phyloP scores from a whole-genome alignment of 2,113 vertebrate genomes.

The Camelus bactrianus region DNA sequence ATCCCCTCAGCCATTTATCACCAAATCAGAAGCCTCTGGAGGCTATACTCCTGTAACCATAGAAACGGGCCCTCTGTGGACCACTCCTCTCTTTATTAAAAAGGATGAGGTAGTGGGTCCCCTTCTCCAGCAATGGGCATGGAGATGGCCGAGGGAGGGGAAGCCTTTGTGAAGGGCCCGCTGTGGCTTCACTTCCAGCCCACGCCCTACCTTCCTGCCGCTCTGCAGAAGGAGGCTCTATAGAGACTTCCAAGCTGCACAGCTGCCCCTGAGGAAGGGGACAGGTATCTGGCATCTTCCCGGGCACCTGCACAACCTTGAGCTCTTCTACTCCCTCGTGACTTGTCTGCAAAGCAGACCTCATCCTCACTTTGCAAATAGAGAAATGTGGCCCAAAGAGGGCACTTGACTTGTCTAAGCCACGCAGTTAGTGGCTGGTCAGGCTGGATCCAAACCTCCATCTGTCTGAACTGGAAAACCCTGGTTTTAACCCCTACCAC shows the following conservation, averaged over 20 bases:
- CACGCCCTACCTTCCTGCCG: background rate
- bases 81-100: conserved; percentile 85
- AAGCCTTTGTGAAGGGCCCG: background rate
- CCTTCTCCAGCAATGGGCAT: background rate
- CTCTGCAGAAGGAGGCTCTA: background rate
- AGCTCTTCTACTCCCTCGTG: background rate
- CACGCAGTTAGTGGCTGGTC: background rate
- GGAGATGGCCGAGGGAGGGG: background rate
- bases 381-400: background rate
- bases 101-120: background rate
- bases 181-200: background rate
- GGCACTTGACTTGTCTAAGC: too few relatives aligned
- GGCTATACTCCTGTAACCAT: conserved; percentile 85
- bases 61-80: conserved; percentile 85
- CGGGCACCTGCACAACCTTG: background rate
- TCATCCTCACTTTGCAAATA: background rate
- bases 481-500: background rate
- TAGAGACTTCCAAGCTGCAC: background rate
- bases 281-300: background rate
- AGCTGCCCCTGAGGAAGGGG: background rate
- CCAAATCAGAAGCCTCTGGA: conserved; percentile 54
- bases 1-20: conserved; percentile 51
- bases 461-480: background rate
- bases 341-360: background rate
- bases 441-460: background rate